These are phyloP conservation scores for Epistrophella euchroma DNA, from an alignment of 2,888 invertebrate genomes.

Conservation along the genomic window DNA sequence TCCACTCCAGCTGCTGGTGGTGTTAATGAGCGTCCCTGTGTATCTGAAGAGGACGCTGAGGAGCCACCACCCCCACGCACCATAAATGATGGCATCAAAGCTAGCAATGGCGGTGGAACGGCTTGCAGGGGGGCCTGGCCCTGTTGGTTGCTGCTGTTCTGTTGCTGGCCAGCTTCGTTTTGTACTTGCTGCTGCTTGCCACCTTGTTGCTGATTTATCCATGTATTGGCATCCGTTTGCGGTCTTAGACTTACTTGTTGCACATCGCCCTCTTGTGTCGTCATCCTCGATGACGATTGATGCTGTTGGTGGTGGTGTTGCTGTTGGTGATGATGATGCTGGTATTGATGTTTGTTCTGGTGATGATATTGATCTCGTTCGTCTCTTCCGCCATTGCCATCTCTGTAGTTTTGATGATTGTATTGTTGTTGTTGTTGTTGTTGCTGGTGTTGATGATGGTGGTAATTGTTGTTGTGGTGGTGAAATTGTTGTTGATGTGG, in stretches of 20 bases:
- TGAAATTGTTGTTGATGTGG: slow-evolving; percentile 77
- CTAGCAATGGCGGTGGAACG: slow-evolving; percentile 88
- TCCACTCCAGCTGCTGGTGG: slow-evolving; percentile 62
- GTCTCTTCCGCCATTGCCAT: slow-evolving; percentile 82
- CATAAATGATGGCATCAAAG: slow-evolving; percentile 92
- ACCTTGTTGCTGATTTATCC: slow-evolving; percentile 79
- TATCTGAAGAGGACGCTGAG: slow-evolving; percentile 69
- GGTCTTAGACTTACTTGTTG: slow-evolving; percentile 81
- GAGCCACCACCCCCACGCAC: slow-evolving; percentile 78
- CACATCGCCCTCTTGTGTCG: slow-evolving; percentile 61
- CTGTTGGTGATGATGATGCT: slow-evolving; percentile 56
- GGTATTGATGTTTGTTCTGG: slow-evolving; percentile 67
- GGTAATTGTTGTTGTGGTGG: slow-evolving; percentile 77
- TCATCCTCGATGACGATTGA: slow-evolving; percentile 50
- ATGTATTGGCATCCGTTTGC: slow-evolving; percentile 83
- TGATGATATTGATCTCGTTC: slow-evolving; percentile 70
- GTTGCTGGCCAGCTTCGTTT: slow-evolving; percentile 81
- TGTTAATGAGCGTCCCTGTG: slow-evolving; percentile 66
- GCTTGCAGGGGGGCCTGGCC: slow-evolving; percentile 85
- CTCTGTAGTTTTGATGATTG: slow-evolving; percentile 81
- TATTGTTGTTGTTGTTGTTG: slow-evolving; percentile 68
- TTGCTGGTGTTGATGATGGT: slow-evolving; percentile 68
- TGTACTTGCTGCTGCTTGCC: slow-evolving; percentile 83
- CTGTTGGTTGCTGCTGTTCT: slow-evolving; percentile 83
- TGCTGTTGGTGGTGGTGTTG: slow-evolving; percentile 61